A percentile compares a stretch with the other conserved stretches of the same genome.
Evolutionary conservation across 2,888 invertebrate genomes (phyloP).

Genomic region (Oscheius sp.): DNA sequence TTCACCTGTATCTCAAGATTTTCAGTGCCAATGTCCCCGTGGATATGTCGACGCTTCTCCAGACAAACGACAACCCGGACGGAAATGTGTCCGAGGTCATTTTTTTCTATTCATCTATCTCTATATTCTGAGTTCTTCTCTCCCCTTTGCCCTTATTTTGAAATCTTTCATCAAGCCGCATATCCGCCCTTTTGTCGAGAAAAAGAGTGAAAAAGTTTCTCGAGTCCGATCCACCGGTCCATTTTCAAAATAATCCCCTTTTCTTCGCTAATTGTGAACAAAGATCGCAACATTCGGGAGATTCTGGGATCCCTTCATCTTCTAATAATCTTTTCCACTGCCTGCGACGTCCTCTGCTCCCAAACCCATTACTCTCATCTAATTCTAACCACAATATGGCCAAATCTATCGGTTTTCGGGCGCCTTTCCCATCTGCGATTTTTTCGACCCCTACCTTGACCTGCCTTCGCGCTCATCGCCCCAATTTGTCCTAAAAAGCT

Average conservation of each 20-base stretch:
- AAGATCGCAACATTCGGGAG: too few species aligned
- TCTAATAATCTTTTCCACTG: too few species aligned
- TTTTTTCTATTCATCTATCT: background rate
- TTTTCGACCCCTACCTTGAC: constrained; percentile 19
- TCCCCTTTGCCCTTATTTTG: background rate
- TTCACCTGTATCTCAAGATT: background rate
- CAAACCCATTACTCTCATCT: background rate
- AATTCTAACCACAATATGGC: background rate
- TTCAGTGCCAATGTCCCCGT: constrained; percentile 62
- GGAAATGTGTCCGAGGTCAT: constrained; percentile 70
- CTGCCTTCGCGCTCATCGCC: constrained; percentile 22
- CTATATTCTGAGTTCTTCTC: background rate
- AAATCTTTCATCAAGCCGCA: constrained; percentile 6
- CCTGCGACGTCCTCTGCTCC: too few species aligned
- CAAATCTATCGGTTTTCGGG: background rate
- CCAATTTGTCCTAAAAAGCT: constrained; percentile 27
- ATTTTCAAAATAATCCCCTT: too few species aligned
- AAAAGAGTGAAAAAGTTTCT: too few species aligned
- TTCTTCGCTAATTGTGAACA: too few species aligned
- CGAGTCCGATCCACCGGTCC: too few species aligned
- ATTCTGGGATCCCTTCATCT: background rate
- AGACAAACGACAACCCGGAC: constrained; percentile 68
- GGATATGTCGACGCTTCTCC: constrained; percentile 69
- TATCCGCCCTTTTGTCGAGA: background rate
- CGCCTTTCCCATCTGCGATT: background rate